Conservation (phyloP, 2,888 invertebrate genomes). For the Leptopilina myrica region DNA sequence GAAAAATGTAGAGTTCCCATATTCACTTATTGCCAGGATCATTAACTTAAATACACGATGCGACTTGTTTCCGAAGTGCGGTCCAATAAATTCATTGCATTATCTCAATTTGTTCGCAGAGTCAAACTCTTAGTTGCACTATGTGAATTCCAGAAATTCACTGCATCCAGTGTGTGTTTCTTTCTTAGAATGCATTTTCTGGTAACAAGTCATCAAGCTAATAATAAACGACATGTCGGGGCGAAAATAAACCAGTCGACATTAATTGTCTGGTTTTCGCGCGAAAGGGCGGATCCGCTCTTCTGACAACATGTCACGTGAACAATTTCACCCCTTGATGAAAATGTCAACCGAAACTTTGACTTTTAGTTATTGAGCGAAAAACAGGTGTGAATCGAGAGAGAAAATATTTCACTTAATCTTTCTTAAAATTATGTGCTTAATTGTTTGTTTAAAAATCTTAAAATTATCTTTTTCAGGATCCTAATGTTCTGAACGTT, state of each 20-base stretch:
- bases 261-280: slow-evolving; percentile 56
- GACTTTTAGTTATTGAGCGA: background rate
- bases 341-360: background rate
- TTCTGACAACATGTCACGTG: slow-evolving; percentile 52
- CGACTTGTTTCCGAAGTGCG: background rate
- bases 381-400: slow-evolving; percentile 4
- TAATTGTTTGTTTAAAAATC: too few relatives aligned
- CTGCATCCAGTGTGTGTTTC: slow-evolving; percentile 44
- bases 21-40: background rate
- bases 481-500: too few relatives aligned
- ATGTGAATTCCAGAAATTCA: slow-evolving; percentile 53
- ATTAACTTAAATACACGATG: too few relatives aligned
- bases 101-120: slow-evolving; percentile 53
- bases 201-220: slow-evolving; percentile 67
- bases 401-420: too few relatives aligned
- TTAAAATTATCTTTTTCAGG: too few relatives aligned
- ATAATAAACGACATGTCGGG: slow-evolving; percentile 63
- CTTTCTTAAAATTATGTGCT: too few relatives aligned
- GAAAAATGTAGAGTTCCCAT: too few relatives aligned
- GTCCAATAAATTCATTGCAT: slow-evolving; percentile 46
- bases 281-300: slow-evolving; percentile 51
- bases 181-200: slow-evolving; percentile 52
- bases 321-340: slow-evolving; percentile 44
- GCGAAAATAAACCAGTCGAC: slow-evolving; percentile 61
- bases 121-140: slow-evolving; percentile 43